Percentiles rank a stretch among this genome's conserved stretches.
Evolutionary conservation across 1,140 invertebrate genomes (phyloP).

Genomic region (Grapholita molesta): DNA sequence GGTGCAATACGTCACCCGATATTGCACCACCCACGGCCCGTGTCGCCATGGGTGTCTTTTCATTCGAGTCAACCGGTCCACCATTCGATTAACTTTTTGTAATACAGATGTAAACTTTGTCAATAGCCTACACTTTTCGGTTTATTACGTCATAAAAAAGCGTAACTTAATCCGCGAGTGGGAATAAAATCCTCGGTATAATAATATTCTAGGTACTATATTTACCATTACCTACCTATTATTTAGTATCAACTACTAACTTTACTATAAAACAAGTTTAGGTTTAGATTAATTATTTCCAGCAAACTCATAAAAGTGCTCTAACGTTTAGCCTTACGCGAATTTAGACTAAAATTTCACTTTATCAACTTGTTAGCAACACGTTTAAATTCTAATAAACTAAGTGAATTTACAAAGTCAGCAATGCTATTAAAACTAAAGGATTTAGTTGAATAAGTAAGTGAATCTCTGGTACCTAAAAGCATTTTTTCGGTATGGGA

Average conservation of each 20-base stretch:
- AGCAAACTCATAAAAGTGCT: neutral
- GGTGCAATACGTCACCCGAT: conserved; percentile 29
- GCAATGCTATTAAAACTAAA: neutral
- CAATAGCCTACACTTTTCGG: neutral
- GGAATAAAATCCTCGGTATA: neutral
- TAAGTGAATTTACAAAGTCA: neutral
- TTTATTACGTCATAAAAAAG: neutral
- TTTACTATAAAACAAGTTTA: neutral
- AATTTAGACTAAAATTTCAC: neutral
- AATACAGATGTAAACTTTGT: neutral
- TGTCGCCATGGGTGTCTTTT: conserved; percentile 25
- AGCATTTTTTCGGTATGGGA: conserved; percentile 18
- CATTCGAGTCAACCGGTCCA: neutral
- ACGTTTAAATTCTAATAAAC: neutral
- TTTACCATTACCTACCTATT: neutral
- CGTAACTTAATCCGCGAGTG: neutral
- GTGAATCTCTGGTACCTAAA: neutral
- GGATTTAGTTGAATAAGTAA: neutral
- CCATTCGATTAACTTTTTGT: neutral
- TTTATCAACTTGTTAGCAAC: neutral
- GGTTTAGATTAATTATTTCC: neutral
- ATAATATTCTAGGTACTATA: neutral
- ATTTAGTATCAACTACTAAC: neutral
- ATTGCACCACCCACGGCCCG: conserved; percentile 37
- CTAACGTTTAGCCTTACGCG: neutral